phyloP scores from a whole-genome alignment of 2,797 vertebrate species.

The Balearica regulorum region DNA sequence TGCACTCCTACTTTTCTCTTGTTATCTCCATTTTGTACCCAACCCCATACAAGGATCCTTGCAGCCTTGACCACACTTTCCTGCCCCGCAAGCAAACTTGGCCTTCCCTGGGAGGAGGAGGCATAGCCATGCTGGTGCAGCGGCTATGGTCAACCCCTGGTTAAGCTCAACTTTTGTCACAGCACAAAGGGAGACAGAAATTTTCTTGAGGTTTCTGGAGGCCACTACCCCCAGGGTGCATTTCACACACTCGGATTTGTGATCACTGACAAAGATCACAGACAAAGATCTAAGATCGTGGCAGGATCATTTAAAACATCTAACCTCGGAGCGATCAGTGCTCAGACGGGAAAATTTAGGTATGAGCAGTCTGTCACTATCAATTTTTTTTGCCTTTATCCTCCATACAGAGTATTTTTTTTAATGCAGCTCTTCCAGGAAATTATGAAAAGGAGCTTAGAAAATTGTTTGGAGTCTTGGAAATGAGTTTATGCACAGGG shows the following conservation, averaged over 20 bases:
- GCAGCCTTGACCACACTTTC: not conserved
- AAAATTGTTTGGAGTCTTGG: not conserved
- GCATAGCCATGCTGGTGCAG: not conserved
- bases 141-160: not conserved
- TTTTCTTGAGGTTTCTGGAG: not conserved
- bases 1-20: not conserved
- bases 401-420: not conserved
- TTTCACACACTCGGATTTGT: not conserved
- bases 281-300: too few species aligned
- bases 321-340: not conserved
- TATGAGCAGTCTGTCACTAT: not conserved
- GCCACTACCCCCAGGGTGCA: not conserved
- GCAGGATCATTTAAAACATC: not conserved
- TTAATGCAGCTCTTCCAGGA: not conserved
- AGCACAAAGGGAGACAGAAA: not conserved
- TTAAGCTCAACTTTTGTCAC: not conserved
- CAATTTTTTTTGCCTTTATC: not conserved
- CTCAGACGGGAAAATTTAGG: not conserved
- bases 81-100: not conserved
- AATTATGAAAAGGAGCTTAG: not conserved
- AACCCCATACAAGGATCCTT: not conserved
- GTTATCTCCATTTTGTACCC: not conserved
- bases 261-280: too few species aligned
- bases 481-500: not conserved
- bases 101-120: not conserved